phyloP scores from a whole-genome alignment of 1,140 invertebrate species.

The Nixonia krombeini region DNA sequence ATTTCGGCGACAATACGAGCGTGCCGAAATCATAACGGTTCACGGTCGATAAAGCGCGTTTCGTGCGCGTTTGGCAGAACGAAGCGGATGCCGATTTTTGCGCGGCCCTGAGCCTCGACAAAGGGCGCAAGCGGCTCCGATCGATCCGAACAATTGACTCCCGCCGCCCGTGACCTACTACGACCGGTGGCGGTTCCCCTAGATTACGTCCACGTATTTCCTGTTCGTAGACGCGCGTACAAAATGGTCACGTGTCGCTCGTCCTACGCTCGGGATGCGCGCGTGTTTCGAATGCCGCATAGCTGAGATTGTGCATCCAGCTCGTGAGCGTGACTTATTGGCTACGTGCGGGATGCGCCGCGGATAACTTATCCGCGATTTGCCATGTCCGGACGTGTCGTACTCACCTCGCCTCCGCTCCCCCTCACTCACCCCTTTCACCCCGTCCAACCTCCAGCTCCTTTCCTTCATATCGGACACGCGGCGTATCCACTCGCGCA shows the following conservation, averaged over 20 bases:
- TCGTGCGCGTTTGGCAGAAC: conserved; percentile 13
- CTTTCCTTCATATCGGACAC: no score
- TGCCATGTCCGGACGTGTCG: conserved; percentile 40
- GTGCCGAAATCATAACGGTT: conserved; percentile 51
- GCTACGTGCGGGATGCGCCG: conserved; percentile 39
- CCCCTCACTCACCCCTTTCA: no score
- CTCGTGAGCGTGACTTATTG: conserved; percentile 47
- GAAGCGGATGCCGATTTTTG: conserved; percentile 31
- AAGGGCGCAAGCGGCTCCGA: conserved; percentile 10
- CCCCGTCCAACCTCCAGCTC: no score
- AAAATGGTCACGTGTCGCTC: conserved; percentile 64
- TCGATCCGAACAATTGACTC: conserved; percentile 49
- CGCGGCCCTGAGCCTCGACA: conserved; percentile 3
- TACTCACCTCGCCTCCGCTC: no score
- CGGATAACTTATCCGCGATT: conserved; percentile 47
- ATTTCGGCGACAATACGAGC: conserved; percentile 45
- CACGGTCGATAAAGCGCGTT: conserved; percentile 48
- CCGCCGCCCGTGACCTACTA: conserved; percentile 50
- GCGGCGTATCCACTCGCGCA: no score
- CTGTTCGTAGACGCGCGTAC: conserved; percentile 40
- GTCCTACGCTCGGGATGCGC: conserved; percentile 54
- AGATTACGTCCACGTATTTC: conserved; percentile 31
- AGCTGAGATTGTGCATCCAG: conserved; percentile 45
- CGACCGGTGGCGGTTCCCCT: conserved; percentile 21
- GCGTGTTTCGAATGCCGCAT: conserved; percentile 57